Evolutionary conservation across 2,888 invertebrate genomes (phyloP), one percentile per base, ranked within the genome.

Genomic region (Rhamnusium bicolor): DNA sequence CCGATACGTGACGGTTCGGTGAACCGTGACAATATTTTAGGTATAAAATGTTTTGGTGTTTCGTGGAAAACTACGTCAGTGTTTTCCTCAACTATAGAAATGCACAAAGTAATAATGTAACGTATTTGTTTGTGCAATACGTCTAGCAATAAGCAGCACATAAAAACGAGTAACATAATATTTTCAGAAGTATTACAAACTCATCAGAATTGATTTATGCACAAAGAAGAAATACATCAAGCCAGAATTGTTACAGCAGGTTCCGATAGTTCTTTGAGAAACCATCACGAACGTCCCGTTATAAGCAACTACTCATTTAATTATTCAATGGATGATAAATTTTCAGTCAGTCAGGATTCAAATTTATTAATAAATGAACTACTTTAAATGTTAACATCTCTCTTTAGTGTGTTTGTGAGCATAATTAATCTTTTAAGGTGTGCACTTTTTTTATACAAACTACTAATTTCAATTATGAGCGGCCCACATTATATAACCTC

Each of bases 261-360:
- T 61, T 69, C 67, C 19, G 70, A 63, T 19, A 32, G 51, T 66
- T 58, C 66, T 60, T 60, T 53, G 58, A 70, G 65, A 58, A 58
- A 51, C 53, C 71, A 58, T 66, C 71, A 66, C 70, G 66, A 71
- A 51, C 58, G 66, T 71, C 56, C 71, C 71, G 71, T 71, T 71
- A 71, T 61, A 71, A 61, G 51, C 66, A 60, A 67, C 71, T 69
- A 21, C 53, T 71, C 60, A 54, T 58, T 71, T 66, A 66, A 60
- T 66, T 60, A 71, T 71, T 66, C 67, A 66, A 69, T 62, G 62
- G 68, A 63, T 60, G 65, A 66, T 65, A 60, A 51, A 53, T 32
- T 61, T 32, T 61, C 40, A 40, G 40, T n/a, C 40, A 40, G n/a
- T n/a, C n/a, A n/a, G n/a, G 68, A 58, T 58, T 54, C 46, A 24